Conservation (phyloP, 2,113 vertebrate species). For the Lamprologus sp. region DNA sequence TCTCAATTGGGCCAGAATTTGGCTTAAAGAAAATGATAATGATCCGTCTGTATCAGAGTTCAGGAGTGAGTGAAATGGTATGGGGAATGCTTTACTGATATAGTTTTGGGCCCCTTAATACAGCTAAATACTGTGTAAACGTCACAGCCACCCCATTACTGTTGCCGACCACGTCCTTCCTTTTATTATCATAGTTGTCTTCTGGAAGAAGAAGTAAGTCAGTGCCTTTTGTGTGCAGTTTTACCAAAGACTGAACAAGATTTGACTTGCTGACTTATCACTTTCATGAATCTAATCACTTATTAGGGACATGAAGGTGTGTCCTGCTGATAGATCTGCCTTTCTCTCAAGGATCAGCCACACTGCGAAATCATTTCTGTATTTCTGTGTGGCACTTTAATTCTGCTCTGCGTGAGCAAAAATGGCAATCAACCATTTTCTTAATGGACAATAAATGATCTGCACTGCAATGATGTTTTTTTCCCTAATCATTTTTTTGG, state of each 20-base stretch:
- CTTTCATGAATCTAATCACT: constrained; percentile 7
- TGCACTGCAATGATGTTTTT: background rate
- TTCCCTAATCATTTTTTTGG: background rate
- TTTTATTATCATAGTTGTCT: background rate
- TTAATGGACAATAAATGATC: constrained; percentile 1
- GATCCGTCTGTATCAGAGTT: background rate
- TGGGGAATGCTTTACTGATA: background rate
- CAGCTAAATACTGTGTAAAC: background rate
- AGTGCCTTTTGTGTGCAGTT: background rate
- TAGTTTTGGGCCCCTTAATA: background rate
- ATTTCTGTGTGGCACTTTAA: constrained; percentile 10
- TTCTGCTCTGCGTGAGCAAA: background rate
- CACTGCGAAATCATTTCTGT: constrained; percentile 20
- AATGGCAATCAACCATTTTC: constrained; percentile 4
- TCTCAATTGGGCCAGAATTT: background rate
- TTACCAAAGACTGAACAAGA: background rate
- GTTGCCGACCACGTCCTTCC: background rate
- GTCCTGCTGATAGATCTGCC: background rate
- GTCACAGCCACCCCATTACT: background rate
- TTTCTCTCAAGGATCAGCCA: background rate
- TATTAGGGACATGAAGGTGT: background rate
- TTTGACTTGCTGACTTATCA: background rate
- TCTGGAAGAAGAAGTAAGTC: background rate
- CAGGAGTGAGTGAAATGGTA: background rate
- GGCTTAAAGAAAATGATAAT: background rate